Evolutionary conservation across 2,113 vertebrate genomes (phyloP).

Genomic region (Neofelis nebulosa): DNA sequence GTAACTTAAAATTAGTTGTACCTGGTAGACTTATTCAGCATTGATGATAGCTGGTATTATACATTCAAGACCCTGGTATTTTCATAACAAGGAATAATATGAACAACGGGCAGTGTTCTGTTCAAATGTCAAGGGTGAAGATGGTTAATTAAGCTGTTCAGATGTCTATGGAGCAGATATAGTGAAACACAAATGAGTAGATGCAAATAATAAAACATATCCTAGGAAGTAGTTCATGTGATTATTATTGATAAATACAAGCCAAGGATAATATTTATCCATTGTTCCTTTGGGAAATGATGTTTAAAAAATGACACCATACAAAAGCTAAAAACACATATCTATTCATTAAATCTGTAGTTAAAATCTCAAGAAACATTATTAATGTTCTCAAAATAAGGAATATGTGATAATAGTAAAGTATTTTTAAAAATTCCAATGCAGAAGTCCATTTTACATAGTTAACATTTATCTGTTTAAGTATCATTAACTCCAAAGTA

Average conservation of each 20-base stretch:
- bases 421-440: neutral
- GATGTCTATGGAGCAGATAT: slow-evolving; percentile 41
- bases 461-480: neutral
- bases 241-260: neutral
- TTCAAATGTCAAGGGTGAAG: slow-evolving; percentile 18
- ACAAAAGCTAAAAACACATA: neutral
- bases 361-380: neutral
- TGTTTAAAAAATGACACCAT: neutral
- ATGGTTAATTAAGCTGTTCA: slow-evolving; percentile 66
- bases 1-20: slow-evolving; percentile 34
- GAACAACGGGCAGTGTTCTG: slow-evolving; percentile 32
- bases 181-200: slow-evolving; percentile 55
- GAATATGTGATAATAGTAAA: neutral
- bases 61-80: slow-evolving; percentile 30
- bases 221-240: neutral
- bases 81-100: slow-evolving; percentile 54
- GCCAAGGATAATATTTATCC: neutral
- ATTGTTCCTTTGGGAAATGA: slow-evolving; percentile 16
- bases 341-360: neutral
- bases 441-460: neutral
- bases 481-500: neutral
- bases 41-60: slow-evolving; percentile 38
- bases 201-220: slow-evolving; percentile 14
- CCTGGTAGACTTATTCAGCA: slow-evolving; percentile 20
- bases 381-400: neutral